phyloP scores from a whole-genome alignment of 1,140 invertebrate species.

The Megathymus violae region DNA sequence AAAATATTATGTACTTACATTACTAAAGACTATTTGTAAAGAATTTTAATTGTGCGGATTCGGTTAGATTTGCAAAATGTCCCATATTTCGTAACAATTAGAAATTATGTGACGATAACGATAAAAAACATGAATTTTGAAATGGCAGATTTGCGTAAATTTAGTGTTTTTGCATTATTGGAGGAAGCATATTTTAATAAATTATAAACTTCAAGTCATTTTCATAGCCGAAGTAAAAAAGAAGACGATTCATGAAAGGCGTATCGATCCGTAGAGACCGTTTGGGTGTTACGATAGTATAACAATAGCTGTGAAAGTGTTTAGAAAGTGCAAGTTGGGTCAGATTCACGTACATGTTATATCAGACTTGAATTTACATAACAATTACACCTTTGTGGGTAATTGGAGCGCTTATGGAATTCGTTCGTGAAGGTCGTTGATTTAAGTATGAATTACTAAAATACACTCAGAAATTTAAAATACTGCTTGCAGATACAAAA shows the following conservation, averaged over 20 bases:
- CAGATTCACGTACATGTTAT: constrained; percentile 74
- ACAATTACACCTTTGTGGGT: constrained; percentile 71
- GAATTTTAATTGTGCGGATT: no score
- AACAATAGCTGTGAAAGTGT: constrained; percentile 79
- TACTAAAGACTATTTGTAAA: no score
- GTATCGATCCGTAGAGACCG: constrained; percentile 17
- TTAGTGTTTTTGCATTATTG: neutral
- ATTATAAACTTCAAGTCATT: neutral
- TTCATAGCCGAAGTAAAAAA: constrained; percentile 11
- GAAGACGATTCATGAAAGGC: constrained; percentile 28
- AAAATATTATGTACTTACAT: no score
- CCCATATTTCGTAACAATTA: no score
- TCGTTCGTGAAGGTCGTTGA: constrained; percentile 45
- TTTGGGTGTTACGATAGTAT: constrained; percentile 43
- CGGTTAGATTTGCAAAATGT: no score
- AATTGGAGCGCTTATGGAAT: constrained; percentile 68
- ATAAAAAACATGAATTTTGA: no score
- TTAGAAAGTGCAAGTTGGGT: constrained; percentile 76
- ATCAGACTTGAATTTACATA: constrained; percentile 74
- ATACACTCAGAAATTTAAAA: no score
- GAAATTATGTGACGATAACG: no score
- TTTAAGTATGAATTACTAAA: no score
- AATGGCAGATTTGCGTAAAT: no score
- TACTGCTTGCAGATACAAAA: no score
- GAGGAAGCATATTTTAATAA: neutral